Base-by-base conservation (phyloP, 1,140 invertebrate species). In the Periplaneta americana region DNA sequence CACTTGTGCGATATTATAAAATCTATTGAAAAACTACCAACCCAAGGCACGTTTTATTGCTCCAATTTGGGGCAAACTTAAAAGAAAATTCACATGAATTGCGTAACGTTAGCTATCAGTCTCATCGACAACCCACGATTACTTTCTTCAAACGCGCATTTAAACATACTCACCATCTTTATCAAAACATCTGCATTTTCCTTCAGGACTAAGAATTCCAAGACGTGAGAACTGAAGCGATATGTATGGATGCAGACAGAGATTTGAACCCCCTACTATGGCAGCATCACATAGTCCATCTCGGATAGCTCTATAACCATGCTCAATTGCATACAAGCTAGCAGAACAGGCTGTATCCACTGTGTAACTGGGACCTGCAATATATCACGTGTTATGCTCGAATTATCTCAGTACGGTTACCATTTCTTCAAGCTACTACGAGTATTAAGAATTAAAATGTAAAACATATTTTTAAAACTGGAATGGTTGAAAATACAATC, bases 341-440 rank as follows among this genome's bases (percentile, higher is more conserved):
- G 97, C 98, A 75, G 95, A 97, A 88, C 97, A 98, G 11, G 97
- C 96, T 18, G 96, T 95, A 85, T 99, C 97, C 3, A 97, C 90
- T 9, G 94, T 89, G 87, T 94, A 95, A 78, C 96, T 97, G 0
- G 96, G 96, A 79, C 93, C 92, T 91, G 33, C 77, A 82, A 37
- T 81, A 79, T 9, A 82, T 18, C 48, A n/a, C 33, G 32, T 18
- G 8, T 31, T 66, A 74, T 0, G 5, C 28, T 22, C 28, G 18
- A 15, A n/a, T n/a, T n/a, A n/a, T n/a, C n/a, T n/a, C n/a, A n/a
- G n/a, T n/a, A n/a, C n/a, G n/a, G n/a, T n/a, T n/a, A n/a, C n/a
- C n/a, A n/a, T n/a, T n/a, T n/a, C n/a, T n/a, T n/a, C n/a, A n/a
- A n/a, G n/a, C n/a, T n/a, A n/a, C n/a, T n/a, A n/a, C n/a, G n/a